Conservation (phyloP, 2,888 invertebrate species). For the Polydrusus pterygomalis region DNA sequence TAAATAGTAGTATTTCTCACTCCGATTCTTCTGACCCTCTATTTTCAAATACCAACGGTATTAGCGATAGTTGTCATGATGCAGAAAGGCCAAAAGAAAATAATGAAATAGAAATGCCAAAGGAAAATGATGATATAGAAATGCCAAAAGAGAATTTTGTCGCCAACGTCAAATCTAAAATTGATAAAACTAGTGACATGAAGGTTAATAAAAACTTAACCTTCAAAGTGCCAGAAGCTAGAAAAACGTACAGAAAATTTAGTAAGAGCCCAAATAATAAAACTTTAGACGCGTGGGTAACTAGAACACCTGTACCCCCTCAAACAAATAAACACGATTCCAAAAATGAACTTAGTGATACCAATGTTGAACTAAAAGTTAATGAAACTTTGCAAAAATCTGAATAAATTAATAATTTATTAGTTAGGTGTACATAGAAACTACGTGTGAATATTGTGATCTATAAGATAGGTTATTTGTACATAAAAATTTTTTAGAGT, state of each 20-base stretch:
- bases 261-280: constrained; percentile 55
- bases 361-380: constrained; percentile 21
- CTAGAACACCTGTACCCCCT: constrained; percentile 55
- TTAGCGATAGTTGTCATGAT: constrained; percentile 13
- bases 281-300: constrained; percentile 66
- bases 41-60: constrained; percentile 36
- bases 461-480: constrained; percentile 44
- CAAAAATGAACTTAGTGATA: constrained; percentile 6
- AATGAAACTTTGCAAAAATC: constrained; percentile 34
- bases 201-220: constrained; percentile 47
- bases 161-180: constrained; percentile 44
- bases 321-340: constrained; percentile 31
- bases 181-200: constrained; percentile 52
- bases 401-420: constrained; percentile 27
- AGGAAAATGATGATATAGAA: constrained; percentile 37
- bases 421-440: constrained; percentile 26
- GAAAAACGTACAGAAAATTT: constrained; percentile 55
- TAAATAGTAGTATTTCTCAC: constrained; percentile 10
- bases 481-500: constrained; percentile 66
- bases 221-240: constrained; percentile 56
- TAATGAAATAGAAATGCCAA: constrained; percentile 26
- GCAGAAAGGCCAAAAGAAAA: constrained; percentile 12
- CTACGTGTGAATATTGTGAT: constrained; percentile 59
- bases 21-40: constrained; percentile 3
- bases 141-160: constrained; percentile 55